phyloP scores from a whole-genome alignment of 2,113 vertebrate species.

The Glaucidium brasilianum region DNA sequence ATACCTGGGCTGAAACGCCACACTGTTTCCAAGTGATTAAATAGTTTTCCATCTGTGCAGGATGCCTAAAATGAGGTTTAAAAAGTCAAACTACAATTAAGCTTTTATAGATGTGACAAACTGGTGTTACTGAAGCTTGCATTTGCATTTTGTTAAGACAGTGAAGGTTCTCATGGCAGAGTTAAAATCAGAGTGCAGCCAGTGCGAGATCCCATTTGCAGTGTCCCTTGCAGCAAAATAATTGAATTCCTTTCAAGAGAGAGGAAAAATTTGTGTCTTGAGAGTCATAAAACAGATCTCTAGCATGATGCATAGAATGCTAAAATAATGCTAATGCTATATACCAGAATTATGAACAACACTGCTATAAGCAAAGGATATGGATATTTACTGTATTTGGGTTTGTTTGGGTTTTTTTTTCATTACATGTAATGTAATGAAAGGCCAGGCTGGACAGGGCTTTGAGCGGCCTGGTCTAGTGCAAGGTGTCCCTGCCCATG shows the following conservation, averaged over 20 bases:
- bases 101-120: not conserved
- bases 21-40: conserved; percentile 92
- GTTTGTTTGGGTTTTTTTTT: not conserved
- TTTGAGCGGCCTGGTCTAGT: no score
- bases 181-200: not conserved
- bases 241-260: not conserved
- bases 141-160: not conserved
- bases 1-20: conserved; percentile 96
- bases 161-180: not conserved
- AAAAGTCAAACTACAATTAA: not conserved
- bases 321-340: not conserved
- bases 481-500: no score
- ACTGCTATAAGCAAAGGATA: not conserved
- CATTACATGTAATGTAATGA: not conserved
- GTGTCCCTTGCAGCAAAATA: not conserved
- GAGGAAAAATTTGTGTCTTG: not conserved
- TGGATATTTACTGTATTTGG: not conserved
- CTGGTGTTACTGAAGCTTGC: not conserved
- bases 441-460: no score
- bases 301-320: not conserved
- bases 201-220: not conserved
- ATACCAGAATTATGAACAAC: not conserved
- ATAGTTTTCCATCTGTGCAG: conserved; percentile 91
- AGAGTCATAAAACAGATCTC: not conserved
- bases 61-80: conserved; percentile 78